Base-by-base conservation (phyloP, 2,888 invertebrate species). In the Erpobdella octoculata region DNA sequence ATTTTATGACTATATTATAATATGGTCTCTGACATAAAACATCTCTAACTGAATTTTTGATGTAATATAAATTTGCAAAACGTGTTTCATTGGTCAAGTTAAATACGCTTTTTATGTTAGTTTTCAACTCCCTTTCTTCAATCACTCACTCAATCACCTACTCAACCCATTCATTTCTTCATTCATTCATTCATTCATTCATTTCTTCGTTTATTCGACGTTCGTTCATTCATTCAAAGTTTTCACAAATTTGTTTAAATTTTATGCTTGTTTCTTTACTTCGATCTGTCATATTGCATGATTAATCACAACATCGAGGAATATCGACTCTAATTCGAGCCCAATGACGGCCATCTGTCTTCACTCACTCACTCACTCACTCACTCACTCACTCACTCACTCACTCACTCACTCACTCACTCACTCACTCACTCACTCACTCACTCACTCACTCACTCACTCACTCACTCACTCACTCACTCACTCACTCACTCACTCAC, bases 381-480 rank as follows among this genome's bases (percentile, higher is more conserved):
- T 9, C 59, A 59, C 59, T 18, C 59, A 59, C 59, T 18, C 59
- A 59, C 12, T 37, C 65, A 65, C 65, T 37, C 65, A 65, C 65
- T 37, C 65, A 65, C 65, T 37, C 65, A 65, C 65, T 37, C 65
- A 65, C 36, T 37, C 64, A 71, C 66, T 71, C 71, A 69, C 66
- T 71, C 71, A 69, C 66, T 71, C 71, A 69, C 71, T 69, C 71
- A 28, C 66, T 69, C 71, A 28, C 66, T 46, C 71, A 31, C 66
- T 69, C 71, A 21, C 3, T 41, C 66, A 46, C 66, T 46, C 71
- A 46, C 46, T 46, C 71, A 41, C 35, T 38, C 71, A 69, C 46
- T 69, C 71, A 68, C 28, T 70, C 71, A 71, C 46, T 69, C 71
- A 71, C 28, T 71, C 71, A 71, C 21, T 70, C 67, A 71, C 9